Evolutionary conservation across 2,113 vertebrate species (phyloP).

Genomic region (Amia ocellicauda): DNA sequence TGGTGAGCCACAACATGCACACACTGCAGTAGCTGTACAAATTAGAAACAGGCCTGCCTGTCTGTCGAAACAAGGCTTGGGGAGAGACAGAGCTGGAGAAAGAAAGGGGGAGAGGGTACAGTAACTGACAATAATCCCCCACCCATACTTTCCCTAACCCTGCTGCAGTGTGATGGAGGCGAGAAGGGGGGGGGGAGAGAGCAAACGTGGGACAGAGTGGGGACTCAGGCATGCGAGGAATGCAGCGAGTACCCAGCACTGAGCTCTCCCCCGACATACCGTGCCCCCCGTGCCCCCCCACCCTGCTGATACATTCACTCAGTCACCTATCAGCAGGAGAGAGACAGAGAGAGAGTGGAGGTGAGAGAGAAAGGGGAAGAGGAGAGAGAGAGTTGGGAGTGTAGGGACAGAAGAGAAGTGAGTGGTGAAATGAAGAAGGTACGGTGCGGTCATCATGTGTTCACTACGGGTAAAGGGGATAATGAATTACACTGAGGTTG

Average conservation of each 20-base stretch:
- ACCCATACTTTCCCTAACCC: too few relatives aligned
- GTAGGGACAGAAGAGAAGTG: not conserved
- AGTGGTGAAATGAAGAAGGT: not conserved
- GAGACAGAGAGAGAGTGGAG: not conserved
- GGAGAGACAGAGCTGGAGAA: not conserved
- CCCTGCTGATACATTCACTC: slow-evolving; percentile 1
- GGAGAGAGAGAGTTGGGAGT: not conserved
- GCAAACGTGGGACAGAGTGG: slow-evolving; percentile 7
- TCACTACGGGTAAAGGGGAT: too few relatives aligned
- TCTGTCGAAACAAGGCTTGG: not conserved
- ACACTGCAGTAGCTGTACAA: slow-evolving; percentile 7
- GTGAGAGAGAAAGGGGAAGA: not conserved
- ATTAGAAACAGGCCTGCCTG: slow-evolving; percentile 14
- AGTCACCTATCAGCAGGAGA: slow-evolving; percentile 5
- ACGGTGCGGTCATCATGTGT: too few relatives aligned
- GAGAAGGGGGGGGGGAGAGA: not conserved
- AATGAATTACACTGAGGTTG: too few relatives aligned
- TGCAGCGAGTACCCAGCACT: slow-evolving; percentile 43
- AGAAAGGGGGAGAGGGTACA: not conserved
- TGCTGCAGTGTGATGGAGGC: not conserved
- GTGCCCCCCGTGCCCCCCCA: slow-evolving; percentile 8
- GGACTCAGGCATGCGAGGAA: slow-evolving; percentile 53
- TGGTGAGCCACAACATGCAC: not conserved
- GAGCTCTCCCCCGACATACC: slow-evolving; percentile 38
- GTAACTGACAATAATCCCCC: not conserved